Evolutionary conservation across 2,888 invertebrate genomes (phyloP).

Genomic region (Boloria selene): DNA sequence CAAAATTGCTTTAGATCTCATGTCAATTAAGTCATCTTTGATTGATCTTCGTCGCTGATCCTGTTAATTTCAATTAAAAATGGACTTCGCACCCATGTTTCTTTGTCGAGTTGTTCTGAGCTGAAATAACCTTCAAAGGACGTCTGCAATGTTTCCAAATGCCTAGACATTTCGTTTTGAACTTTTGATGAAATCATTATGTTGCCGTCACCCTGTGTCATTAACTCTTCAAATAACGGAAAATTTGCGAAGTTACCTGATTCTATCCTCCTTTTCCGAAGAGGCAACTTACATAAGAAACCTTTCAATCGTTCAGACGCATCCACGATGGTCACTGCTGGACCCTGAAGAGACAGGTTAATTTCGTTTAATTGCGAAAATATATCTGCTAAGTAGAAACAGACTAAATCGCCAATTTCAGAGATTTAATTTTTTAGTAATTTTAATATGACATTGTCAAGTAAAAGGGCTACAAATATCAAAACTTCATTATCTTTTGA

Average conservation of each 20-base stretch:
- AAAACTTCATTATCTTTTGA: too few species aligned
- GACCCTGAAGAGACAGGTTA: conserved; percentile 28
- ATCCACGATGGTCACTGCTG: conserved; percentile 11
- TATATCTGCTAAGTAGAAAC: conserved; percentile 26
- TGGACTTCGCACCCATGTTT: conserved; percentile 34
- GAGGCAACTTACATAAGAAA: not conserved
- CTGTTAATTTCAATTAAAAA: conserved; percentile 17
- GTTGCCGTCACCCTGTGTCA: not conserved
- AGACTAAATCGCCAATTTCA: too few species aligned
- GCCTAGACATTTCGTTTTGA: conserved; percentile 26
- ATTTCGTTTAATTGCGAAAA: conserved; percentile 26
- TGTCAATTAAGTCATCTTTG: conserved; percentile 18
- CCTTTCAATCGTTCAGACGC: conserved; percentile 11
- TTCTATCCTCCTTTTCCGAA: not conserved
- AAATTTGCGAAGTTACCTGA: not conserved
- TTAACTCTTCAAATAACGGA: not conserved
- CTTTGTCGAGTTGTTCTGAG: conserved; percentile 29
- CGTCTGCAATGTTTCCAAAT: conserved; percentile 33
- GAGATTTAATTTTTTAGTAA: too few species aligned
- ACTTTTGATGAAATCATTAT: not conserved
- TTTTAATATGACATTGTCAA: too few species aligned
- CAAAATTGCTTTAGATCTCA: conserved; percentile 15
- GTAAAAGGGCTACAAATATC: too few species aligned
- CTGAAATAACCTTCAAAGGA: conserved; percentile 33
- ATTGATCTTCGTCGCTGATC: conserved; percentile 9